Conservation (phyloP, 2,888 invertebrate species). For the Unio delphinus region DNA sequence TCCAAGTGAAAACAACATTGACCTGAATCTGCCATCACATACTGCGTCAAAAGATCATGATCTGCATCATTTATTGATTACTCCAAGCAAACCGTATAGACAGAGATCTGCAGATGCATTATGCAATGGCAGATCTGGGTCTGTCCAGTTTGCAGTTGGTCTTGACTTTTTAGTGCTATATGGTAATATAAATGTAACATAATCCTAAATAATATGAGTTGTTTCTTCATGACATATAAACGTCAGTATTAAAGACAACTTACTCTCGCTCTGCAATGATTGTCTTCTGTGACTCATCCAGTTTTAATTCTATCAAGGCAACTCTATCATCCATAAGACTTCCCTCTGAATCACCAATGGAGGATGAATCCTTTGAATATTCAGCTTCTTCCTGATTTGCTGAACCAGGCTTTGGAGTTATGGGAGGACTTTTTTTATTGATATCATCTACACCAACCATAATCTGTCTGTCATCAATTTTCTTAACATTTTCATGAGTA, state of each 20-base stretch:
- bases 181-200: too few relatives aligned
- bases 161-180: too few relatives aligned
- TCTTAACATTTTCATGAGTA: conserved; percentile 8
- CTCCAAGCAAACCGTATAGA: too few relatives aligned
- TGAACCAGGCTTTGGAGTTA: background rate
- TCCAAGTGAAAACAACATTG: too few relatives aligned
- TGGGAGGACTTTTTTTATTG: background rate
- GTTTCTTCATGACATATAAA: background rate
- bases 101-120: too few relatives aligned
- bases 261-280: conserved; percentile 83
- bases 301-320: conserved; percentile 76
- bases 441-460: conserved; percentile 4
- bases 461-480: conserved; percentile 1
- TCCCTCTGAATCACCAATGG: conserved; percentile 20
- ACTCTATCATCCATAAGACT: conserved; percentile 56
- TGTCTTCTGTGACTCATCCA: conserved; percentile 84
- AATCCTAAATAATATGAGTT: background rate
- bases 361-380: background rate
- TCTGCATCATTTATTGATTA: too few relatives aligned
- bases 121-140: too few relatives aligned
- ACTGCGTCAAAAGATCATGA: too few relatives aligned
- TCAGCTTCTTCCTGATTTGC: background rate
- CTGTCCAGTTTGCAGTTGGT: too few relatives aligned
- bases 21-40: too few relatives aligned
- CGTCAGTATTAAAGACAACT: conserved; percentile 63